These are phyloP conservation scores for Syngnathus floridae DNA, from an alignment of 2,113 vertebrate species.

Conservation along the genomic window DNA sequence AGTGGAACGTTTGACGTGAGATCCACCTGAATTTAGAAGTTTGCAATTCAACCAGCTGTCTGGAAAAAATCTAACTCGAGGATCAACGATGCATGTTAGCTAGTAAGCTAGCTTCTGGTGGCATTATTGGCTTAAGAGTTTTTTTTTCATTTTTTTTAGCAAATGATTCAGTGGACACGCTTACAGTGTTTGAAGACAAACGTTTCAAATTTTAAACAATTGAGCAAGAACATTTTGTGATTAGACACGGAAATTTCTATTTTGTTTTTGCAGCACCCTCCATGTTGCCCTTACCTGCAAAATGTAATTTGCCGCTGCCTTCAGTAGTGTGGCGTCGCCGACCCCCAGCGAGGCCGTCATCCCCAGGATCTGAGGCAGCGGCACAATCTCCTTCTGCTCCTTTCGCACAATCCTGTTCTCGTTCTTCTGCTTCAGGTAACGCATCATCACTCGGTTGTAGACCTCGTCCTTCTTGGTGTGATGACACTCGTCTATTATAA, in stretches of 20 bases:
- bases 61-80: no score
- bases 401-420: slow-evolving; percentile 71
- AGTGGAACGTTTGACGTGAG: not conserved
- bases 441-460: slow-evolving; percentile 93
- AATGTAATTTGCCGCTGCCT: slow-evolving; percentile 85
- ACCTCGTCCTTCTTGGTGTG: slow-evolving; percentile 90
- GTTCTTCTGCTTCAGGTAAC: slow-evolving; percentile 82
- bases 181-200: no score
- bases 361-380: slow-evolving; percentile 86
- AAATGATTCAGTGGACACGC: no score
- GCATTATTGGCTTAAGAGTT: no score
- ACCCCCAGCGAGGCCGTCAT: slow-evolving; percentile 93
- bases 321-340: slow-evolving; percentile 73
- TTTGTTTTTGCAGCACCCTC: not conserved
- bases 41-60: not conserved
- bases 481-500: slow-evolving; percentile 96
- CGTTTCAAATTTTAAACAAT: not conserved
- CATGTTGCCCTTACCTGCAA: slow-evolving; percentile 74
- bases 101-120: no score
- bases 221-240: not conserved
- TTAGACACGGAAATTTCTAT: not conserved
- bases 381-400: slow-evolving; percentile 59
- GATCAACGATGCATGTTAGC: no score
- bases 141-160: no score
- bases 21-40: not conserved